Conservation (phyloP, 2,888 invertebrate genomes). For the Nymphalis polychloros region DNA sequence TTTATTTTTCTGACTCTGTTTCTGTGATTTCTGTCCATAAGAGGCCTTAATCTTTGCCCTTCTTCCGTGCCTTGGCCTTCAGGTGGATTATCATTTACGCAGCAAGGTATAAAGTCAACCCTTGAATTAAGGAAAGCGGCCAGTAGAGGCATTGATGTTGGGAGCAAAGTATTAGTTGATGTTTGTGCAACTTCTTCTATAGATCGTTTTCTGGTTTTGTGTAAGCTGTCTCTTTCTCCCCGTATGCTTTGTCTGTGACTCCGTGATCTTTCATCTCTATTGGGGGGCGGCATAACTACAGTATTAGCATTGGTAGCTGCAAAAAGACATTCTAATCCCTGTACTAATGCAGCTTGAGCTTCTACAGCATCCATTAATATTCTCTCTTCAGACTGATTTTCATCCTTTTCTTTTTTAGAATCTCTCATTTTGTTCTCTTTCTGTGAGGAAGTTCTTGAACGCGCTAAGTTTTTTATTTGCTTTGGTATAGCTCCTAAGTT, state of each 20-base stretch:
- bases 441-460: constrained; percentile 81
- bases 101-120: constrained; percentile 78
- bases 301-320: constrained; percentile 77
- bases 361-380: constrained; percentile 75
- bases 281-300: constrained; percentile 73
- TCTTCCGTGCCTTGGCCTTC: constrained; percentile 63
- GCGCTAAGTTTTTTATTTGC: constrained; percentile 81
- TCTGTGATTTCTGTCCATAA: constrained; percentile 77
- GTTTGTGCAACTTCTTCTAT: constrained; percentile 84
- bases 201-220: constrained; percentile 76
- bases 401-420: constrained; percentile 72
- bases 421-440: constrained; percentile 80
- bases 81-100: constrained; percentile 61
- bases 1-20: constrained; percentile 80
- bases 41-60: constrained; percentile 64
- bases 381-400: constrained; percentile 70
- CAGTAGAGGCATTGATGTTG: constrained; percentile 83
- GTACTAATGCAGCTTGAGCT: constrained; percentile 81
- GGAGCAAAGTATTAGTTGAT: constrained; percentile 84
- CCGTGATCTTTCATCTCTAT: constrained; percentile 66
- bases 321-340: constrained; percentile 77
- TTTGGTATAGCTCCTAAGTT: constrained; percentile 88
- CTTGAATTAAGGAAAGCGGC: constrained; percentile 85
- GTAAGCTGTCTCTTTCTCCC: constrained; percentile 68
- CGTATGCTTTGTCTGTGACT: constrained; percentile 69